Percentiles rank a stretch among this genome's conserved stretches.
phyloP scores from a whole-genome alignment of 2,113 vertebrate genomes.

The Siniperca chuatsi region DNA sequence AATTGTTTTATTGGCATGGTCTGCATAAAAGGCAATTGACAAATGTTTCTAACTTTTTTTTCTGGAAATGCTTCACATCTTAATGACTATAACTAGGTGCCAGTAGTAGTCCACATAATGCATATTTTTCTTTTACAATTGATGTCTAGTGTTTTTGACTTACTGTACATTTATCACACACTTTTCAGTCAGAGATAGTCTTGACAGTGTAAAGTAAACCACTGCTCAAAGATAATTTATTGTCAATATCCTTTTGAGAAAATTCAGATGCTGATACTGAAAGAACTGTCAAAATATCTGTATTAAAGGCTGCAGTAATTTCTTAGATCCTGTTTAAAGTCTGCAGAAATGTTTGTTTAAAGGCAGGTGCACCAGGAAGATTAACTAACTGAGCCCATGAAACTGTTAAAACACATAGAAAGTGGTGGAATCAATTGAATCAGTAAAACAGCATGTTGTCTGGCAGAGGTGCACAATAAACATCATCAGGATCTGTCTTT shows the following conservation, averaged over 20 bases:
- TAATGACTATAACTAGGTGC: neutral
- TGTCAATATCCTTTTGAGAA: neutral
- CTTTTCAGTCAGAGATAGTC: neutral
- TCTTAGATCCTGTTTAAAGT: neutral
- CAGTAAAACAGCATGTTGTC: neutral
- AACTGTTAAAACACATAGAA: neutral
- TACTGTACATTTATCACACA: neutral
- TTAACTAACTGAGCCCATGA: neutral
- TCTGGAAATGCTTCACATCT: neutral
- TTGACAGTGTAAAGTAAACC: neutral
- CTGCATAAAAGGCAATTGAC: neutral
- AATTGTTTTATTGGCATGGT: neutral
- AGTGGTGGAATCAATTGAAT: too few relatives aligned
- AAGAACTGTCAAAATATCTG: neutral
- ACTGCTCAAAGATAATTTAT: neutral
- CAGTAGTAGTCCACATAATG: neutral
- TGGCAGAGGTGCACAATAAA: neutral
- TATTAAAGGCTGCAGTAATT: neutral
- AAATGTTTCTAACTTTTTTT: neutral
- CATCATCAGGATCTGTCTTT: neutral
- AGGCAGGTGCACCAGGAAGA: neutral
- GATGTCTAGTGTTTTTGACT: neutral
- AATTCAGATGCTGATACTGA: neutral
- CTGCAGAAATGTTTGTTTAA: neutral
- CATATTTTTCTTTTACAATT: neutral